A percentile compares a stretch with the other conserved stretches of the same genome.
Evolutionary conservation across 2,797 vertebrate species (phyloP).

Genomic region (Arnoldichthys spilopterus): DNA sequence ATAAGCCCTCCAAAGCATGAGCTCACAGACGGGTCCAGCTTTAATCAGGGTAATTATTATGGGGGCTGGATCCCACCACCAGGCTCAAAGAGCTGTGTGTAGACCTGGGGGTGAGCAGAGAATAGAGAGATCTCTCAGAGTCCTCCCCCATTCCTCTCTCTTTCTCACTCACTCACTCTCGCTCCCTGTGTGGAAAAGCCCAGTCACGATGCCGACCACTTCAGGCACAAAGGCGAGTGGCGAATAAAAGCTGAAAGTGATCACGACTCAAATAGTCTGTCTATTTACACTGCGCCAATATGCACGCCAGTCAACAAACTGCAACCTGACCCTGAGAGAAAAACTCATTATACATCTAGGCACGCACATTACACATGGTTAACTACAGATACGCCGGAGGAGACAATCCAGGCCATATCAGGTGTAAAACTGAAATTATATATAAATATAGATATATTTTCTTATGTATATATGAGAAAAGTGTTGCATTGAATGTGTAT

Average conservation of each 20-base stretch:
- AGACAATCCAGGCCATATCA: not conserved
- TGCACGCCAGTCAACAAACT: conserved; percentile 9
- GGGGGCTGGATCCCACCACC: conserved; percentile 16
- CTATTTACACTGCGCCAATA: conserved; percentile 21
- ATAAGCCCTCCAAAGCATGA: conserved; percentile 8
- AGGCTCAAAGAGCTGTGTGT: conserved; percentile 13
- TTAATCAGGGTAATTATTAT: conserved; percentile 23
- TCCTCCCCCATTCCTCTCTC: not conserved
- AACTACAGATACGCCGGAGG: not conserved
- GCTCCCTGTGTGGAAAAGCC: conserved; percentile 48
- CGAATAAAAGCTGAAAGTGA: conserved; percentile 31
- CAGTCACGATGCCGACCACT: conserved; percentile 56
- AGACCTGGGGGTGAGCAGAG: conserved; percentile 18
- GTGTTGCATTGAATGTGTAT: too few relatives aligned
- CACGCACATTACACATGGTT: not conserved
- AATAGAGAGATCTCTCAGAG: conserved; percentile 36
- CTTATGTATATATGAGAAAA: not conserved
- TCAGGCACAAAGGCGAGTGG: conserved; percentile 47
- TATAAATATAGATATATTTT: too few relatives aligned
- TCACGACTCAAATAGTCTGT: conserved; percentile 44
- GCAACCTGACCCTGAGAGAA: not conserved
- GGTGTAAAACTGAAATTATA: not conserved
- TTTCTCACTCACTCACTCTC: conserved; percentile 21
- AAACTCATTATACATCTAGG: conserved; percentile 9
- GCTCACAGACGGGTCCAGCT: conserved; percentile 17